Conservation (phyloP, 2,888 invertebrate genomes). For the Exocentrus adspersus region DNA sequence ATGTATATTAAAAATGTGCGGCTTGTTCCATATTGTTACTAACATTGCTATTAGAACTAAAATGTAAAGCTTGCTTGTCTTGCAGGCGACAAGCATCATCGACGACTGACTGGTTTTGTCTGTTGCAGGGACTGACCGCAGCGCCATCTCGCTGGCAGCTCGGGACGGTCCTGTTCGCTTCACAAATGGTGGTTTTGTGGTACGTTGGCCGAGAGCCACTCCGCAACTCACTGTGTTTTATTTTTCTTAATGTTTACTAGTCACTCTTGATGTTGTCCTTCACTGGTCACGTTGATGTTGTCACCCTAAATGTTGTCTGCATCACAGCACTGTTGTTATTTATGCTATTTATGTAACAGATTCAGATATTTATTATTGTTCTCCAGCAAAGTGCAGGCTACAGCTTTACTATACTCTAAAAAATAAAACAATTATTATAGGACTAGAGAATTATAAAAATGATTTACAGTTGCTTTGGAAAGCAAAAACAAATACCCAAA, state of each 20-base stretch:
- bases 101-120: constrained; percentile 59
- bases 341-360: constrained; percentile 22
- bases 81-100: constrained; percentile 37
- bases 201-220: constrained; percentile 59
- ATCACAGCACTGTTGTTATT: constrained; percentile 55
- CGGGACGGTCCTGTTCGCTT: constrained; percentile 62
- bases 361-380: constrained; percentile 5
- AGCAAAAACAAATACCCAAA: too few species aligned
- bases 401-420: too few species aligned
- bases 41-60: neutral
- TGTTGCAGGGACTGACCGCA: constrained; percentile 66
- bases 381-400: constrained; percentile 16
- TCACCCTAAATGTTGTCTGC: constrained; percentile 59
- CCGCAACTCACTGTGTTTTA: constrained; percentile 53
- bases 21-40: too few species aligned
- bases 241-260: constrained; percentile 37
- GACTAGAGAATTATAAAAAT: too few species aligned
- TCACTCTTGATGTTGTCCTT: constrained; percentile 45
- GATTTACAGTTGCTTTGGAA: too few species aligned
- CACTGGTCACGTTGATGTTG: constrained; percentile 60
- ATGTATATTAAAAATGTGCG: too few species aligned
- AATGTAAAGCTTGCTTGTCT: constrained; percentile 27
- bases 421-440: too few species aligned
- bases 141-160: constrained; percentile 64
- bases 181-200: constrained; percentile 65